Base-by-base conservation (phyloP, 1,140 invertebrate species). In the Pseudomyrmex gracilis region DNA sequence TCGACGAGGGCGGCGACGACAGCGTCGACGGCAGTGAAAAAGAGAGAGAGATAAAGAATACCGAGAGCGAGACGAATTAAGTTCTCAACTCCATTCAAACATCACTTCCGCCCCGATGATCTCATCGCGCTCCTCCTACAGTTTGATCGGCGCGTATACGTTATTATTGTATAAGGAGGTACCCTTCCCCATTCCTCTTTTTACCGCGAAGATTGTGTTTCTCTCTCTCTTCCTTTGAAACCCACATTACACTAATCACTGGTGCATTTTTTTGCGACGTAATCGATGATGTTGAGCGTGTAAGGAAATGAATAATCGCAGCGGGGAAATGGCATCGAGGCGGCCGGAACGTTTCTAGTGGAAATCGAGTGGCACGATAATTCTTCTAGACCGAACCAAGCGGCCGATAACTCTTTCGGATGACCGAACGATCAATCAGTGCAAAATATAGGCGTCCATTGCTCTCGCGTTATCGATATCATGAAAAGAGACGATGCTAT, bases 21-120 rank as follows among this genome's bases (percentile, higher is more conserved):
- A 57, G 43, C 22, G 76, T 55, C 64, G 60, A 43, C 43, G 13
- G 60, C 71, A 70, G 85, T 34, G 68, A 88, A 71, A 85, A 82
- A 82, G 76, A 84, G 82, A 86, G 87, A 49, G 67, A 73, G 53
- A 84, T 58, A 73, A 82, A 68, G 74, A 84, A 82, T 43, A 53
- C 63, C 60, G 68, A 61, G 83, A 85, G 77, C 66, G 70, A 86
- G 84, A 90, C 73, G 90, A 93, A 93, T 93, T 93, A 93, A 93
- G 91, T 93, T 91, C 92, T 94, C 90, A 91, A 93, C 90, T 93
- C 85, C 89, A 93, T 93, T 92, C 91, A 92, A 92, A 93, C 92
- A 93, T 93, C 92, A 89, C 90, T 94, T 94, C 93, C 93, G 93
- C 87, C 82, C 90, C 82, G 91, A 92, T 93, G 92, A 93, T 91